Evolutionary conservation across 2,888 invertebrate species (phyloP), one percentile per base, ranked within the genome.

Genomic region (Amaurobius ferox): DNA sequence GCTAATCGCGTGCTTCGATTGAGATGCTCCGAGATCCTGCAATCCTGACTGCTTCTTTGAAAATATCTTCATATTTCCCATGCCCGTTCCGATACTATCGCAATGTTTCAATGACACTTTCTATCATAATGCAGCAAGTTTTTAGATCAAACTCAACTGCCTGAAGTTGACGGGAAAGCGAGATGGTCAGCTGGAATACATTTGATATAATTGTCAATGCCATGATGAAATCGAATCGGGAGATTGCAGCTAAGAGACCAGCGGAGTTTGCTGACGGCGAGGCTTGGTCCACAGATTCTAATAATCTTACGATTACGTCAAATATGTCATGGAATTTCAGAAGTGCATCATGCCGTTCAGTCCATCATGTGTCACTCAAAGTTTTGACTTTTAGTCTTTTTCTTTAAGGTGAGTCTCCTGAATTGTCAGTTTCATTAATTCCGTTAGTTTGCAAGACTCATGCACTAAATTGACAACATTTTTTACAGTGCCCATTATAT

Each of bases 301-400:
- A 61, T 5, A 61, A 61, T 23, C 9, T 2, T 28, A 61, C 26
- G n/a, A 61, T 61, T 6, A 26, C 19, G 11, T 61, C 61, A 23
- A 7, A 23, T 13, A 61, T 23, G n/a, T 61, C 61, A 23, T 23
- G 61, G 28, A 61, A 61, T 61, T 61, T 6, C 3, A 61, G 5
- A 61, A 61, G 61, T 13, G 61, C 61, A 23, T 61, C 61, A 23
- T 61, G 61, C 26, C 61, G 28, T 23, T 61, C 61, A 61, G 26
- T 28, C 28, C 61, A 61, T 5, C 61, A 3, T n/a, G 61, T 61
- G 3, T 61, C 61, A 61, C 61, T 61, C 28, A 61, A 13, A 61
- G 23, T 7, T 13, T 61, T 61, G 23, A 61, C 2, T n/a, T 61
- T 61, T 7, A 44, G 2, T 3, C 61, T 7, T 13, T 61, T 61